Conservation (phyloP, 2,797 vertebrate species). For the Rhyacichthys aspro region DNA sequence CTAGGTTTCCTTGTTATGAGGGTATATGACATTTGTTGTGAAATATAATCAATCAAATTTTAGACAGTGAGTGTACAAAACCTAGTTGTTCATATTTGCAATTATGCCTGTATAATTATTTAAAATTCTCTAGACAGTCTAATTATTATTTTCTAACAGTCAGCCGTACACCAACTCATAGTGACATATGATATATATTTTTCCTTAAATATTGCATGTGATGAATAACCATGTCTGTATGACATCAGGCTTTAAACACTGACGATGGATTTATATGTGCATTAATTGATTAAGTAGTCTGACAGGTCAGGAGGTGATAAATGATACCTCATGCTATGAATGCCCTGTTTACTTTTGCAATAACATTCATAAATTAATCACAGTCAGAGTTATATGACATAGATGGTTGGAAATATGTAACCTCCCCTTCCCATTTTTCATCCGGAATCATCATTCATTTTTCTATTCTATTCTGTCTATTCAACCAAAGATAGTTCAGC, state of each 20-base stretch:
- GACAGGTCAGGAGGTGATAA: conserved; percentile 77
- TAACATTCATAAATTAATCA: conserved; percentile 78
- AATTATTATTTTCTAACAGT: neutral
- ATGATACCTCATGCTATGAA: conserved; percentile 71
- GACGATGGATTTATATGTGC: conserved; percentile 69
- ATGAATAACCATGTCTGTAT: conserved; percentile 69
- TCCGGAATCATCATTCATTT: conserved; percentile 72
- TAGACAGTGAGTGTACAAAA: too few relatives aligned
- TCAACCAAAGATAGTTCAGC: conserved; percentile 25
- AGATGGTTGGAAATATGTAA: conserved; percentile 63
- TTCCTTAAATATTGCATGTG: conserved; percentile 43
- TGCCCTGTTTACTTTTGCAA: conserved; percentile 73
- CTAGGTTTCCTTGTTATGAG: too few relatives aligned
- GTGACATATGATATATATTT: neutral
- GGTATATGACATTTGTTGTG: too few relatives aligned
- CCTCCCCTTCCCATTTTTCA: conserved; percentile 61
- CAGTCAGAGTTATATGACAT: conserved; percentile 77
- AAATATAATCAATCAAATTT: too few relatives aligned
- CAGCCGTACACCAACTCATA: too few relatives aligned
- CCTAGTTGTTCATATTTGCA: too few relatives aligned
- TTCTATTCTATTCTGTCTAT: conserved; percentile 61
- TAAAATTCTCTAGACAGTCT: neutral
- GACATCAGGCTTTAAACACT: conserved; percentile 61
- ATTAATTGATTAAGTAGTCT: conserved; percentile 77
- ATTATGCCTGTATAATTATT: too few relatives aligned